These are phyloP conservation scores for Terrapene triunguis DNA, from an alignment of 2,113 vertebrate species.

Conservation along the genomic window DNA sequence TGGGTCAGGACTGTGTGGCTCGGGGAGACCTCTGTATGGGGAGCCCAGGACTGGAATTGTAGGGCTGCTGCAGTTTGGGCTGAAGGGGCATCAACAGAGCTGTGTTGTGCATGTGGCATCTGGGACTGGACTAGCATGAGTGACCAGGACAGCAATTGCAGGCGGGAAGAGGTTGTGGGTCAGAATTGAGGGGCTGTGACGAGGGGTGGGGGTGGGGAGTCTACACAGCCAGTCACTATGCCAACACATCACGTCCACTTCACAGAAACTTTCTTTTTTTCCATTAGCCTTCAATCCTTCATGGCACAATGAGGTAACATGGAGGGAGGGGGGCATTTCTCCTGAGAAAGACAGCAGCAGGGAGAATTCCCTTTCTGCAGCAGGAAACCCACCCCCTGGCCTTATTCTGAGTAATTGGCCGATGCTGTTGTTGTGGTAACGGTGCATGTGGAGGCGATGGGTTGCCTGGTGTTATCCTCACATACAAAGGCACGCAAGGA, in stretches of 20 bases:
- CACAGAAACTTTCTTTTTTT: background rate
- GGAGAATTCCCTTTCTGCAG: background rate
- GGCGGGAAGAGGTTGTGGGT: too few relatives aligned
- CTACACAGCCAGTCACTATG: background rate
- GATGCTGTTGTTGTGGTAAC: conserved; percentile 65
- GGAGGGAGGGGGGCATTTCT: fast-evolving
- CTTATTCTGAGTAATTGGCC: background rate
- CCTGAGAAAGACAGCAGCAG: background rate
- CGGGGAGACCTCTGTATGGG: background rate
- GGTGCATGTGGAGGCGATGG: background rate
- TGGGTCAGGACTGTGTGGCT: background rate
- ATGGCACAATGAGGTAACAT: background rate
- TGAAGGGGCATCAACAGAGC: background rate
- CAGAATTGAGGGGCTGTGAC: too few relatives aligned
- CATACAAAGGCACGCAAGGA: fast-evolving
- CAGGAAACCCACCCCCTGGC: background rate
- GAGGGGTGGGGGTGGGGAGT: too few relatives aligned
- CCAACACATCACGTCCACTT: background rate
- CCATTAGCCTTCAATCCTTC: background rate
- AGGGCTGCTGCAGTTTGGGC: background rate
- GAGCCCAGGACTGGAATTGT: background rate
- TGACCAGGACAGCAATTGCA: too few relatives aligned
- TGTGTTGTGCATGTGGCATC: background rate
- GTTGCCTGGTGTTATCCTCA: conserved; percentile 15
- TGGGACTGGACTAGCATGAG: too few relatives aligned